These are phyloP conservation scores for Halisarca cf. caerulea DNA, from an alignment of 37 sponge, comb jelly and placozoan species.

Conservation along the genomic window DNA sequence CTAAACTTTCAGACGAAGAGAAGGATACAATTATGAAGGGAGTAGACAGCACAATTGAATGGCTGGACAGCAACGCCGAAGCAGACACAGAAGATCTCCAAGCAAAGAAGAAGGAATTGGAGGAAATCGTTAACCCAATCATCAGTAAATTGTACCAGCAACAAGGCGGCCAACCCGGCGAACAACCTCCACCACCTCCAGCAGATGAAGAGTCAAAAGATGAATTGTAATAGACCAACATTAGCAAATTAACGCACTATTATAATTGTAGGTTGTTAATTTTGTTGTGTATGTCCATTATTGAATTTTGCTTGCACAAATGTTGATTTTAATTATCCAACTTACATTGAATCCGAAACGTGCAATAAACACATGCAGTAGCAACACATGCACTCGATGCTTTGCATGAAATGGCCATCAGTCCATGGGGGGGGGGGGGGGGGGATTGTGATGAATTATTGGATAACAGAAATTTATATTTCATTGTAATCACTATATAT, in stretches of 20 bases:
- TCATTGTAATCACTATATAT: too few relatives aligned
- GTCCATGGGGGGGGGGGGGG: too few relatives aligned
- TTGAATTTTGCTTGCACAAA: neutral
- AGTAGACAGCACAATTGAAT: conserved; percentile 84
- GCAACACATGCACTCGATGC: too few relatives aligned
- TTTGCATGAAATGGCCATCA: too few relatives aligned
- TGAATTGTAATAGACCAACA: conserved; percentile 53
- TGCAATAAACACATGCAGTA: too few relatives aligned
- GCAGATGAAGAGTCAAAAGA: conserved; percentile 39
- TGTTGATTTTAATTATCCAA: neutral
- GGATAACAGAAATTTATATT: too few relatives aligned
- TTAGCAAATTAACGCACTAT: neutral
- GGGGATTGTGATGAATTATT: too few relatives aligned
- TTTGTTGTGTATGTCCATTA: neutral
- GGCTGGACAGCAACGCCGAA: conserved; percentile 85
- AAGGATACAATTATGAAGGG: conserved; percentile 80
- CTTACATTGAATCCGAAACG: too few relatives aligned
- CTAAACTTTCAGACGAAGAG: conserved; percentile 90
- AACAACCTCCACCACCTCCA: conserved; percentile 24
- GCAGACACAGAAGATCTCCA: conserved; percentile 83
- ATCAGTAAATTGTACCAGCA: conserved; percentile 90
- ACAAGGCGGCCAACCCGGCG: conserved; percentile 55
- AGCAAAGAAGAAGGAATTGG: conserved; percentile 93
- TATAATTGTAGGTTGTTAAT: too few relatives aligned
- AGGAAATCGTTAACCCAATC: conserved; percentile 94